Percentiles rank a stretch among this genome's conserved stretches.
Evolutionary conservation across 2,797 vertebrate genomes (phyloP).

Genomic region (Setipinna tenuifilis): DNA sequence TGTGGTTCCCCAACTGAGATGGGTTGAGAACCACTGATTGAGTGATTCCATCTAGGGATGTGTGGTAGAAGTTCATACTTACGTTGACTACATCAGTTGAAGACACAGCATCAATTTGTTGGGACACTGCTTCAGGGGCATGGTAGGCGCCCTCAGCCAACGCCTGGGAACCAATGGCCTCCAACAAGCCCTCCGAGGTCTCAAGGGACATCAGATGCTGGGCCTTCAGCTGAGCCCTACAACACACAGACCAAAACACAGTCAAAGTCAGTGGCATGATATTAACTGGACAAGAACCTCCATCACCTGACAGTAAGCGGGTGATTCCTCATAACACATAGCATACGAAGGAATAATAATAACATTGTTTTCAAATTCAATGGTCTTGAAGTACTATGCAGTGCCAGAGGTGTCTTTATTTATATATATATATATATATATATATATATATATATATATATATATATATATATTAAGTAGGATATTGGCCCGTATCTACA

Average conservation of each 20-base stretch:
- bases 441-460: too few species aligned
- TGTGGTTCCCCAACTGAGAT: too few species aligned
- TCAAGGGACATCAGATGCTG: constrained; percentile 88
- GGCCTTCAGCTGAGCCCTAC: constrained; percentile 86
- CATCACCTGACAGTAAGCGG: not conserved
- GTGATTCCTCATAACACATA: not conserved
- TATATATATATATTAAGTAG: too few species aligned
- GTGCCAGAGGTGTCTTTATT: too few species aligned
- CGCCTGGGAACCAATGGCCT: constrained; percentile 85
- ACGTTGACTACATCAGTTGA: constrained; percentile 86
- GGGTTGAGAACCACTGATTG: too few species aligned
- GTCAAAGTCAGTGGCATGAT: not conserved
- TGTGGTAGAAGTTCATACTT: constrained; percentile 61
- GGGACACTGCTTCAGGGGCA: constrained; percentile 73
- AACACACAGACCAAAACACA: constrained; percentile 30
- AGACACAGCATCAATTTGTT: constrained; percentile 85
- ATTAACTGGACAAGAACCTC: not conserved
- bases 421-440: too few species aligned
- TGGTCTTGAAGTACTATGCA: too few species aligned
- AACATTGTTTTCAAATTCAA: too few species aligned
- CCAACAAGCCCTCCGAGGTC: constrained; percentile 82
- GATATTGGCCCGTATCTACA: too few species aligned
- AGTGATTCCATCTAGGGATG: too few species aligned
- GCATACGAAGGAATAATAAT: too few species aligned
- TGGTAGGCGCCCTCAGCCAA: constrained; percentile 77